Base-by-base conservation (phyloP, 2,113 vertebrate genomes). In the Muntiacus reevesi region DNA sequence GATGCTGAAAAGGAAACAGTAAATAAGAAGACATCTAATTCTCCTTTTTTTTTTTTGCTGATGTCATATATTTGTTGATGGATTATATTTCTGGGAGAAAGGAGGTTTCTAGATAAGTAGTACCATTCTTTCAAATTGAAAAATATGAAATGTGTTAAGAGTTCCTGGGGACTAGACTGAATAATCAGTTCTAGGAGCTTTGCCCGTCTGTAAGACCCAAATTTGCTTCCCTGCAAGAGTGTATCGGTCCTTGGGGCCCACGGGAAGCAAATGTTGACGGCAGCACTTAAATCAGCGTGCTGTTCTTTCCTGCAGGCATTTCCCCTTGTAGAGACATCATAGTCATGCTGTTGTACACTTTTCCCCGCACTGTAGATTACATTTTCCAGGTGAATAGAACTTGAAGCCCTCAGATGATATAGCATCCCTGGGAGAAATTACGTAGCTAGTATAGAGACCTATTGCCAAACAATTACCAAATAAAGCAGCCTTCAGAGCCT, bases 131-230 rank as follows among this genome's bases (percentile, higher is more conserved):
- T 98, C 96, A 98, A 98, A 98, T 87, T 98, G 97, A 98, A 98
- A 98, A 99, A 98, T 98, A 98, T 96, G 98, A 98, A 98, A 98
- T 95, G 95, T 94, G 71, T 96, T 98, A 98, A 96, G 95, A 97
- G 93, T 97, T 98, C 96, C 97, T 96, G 74, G 98, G 97, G 98
- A 98, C 54, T 19, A 14, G 30, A 94, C 47, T 98, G 98, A 98
- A 97, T 98, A 98, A 98, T 98, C 98, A 98, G 96, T 92, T 98
- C 95, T 97, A 97, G 98, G 97, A 98, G 94, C 94, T 98, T 97
- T 98, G 97, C 97, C 92, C 98, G 94, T 97, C 97, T 98, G 1
- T 91, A 97, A 98, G 98, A 98, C 81, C 83, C 93, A 98, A 96
- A 98, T 98, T 98, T 97, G 87, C 97, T 98, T 99, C 96, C 52